Evolutionary conservation across 2,797 vertebrate genomes (phyloP), one percentile per base, ranked within the genome.

Genomic region (Holocentrus rufus): DNA sequence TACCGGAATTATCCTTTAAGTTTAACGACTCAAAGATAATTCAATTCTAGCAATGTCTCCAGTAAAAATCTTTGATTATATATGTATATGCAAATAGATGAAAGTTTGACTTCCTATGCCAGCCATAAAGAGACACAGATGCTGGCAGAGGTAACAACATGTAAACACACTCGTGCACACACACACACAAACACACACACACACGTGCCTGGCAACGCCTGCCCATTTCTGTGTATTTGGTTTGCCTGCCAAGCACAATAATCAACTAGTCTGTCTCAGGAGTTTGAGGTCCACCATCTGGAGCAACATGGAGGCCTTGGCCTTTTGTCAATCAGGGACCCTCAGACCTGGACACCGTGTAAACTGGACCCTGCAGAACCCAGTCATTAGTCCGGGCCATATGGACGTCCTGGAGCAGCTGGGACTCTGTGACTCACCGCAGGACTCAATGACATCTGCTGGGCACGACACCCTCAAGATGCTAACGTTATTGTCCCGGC

Each of bases 181-280:
- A 66, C 55, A n/a, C 76, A 56, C 63, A 76, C 56, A 66, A 58
- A 71, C 71, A 72, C 69, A 64, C 49, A 54, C 69, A 75, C 63
- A 30, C 31, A 66, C 31, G 25, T 44, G 62, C 47, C 60, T 69
- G 60, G 18, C 15, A 10, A 31, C n/a, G 54, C 31, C 39, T 54
- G 62, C 42, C 39, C 49, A 53, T 34, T 23, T 31, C 44, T 59
- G 34, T 77, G 69, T 73, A 6, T 18, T 72, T 7, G 10, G 58
- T 77, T 84, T 81, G 64, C 82, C 72, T 53, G 63, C 59, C 79
- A 72, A 70, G 86, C 76, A 64, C 74, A 87, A 79, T 56, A 63
- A 83, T 70, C 58, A 73, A 65, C 47, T 44, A 65, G 60, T 72
- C 57, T 78, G 63, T 74, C 75, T 65, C 44, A 54, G 65, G 68